phyloP scores from a whole-genome alignment of 2,113 vertebrate species.

The Irena cyanogastra region DNA sequence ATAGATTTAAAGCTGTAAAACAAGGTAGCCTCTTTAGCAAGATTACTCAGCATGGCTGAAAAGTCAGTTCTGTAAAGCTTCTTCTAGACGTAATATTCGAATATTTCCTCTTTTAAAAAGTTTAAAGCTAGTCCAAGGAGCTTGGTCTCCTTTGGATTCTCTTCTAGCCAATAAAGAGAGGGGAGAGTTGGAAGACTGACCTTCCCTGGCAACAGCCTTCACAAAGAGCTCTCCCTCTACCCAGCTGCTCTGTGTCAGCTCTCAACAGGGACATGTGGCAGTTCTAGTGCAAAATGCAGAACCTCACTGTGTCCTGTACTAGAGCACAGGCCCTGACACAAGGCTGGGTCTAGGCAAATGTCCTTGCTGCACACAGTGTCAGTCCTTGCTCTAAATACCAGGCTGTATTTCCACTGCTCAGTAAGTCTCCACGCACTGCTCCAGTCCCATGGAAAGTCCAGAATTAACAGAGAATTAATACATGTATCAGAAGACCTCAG shows the following conservation, averaged over 20 bases:
- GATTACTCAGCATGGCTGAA: not conserved
- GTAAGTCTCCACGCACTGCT: not conserved
- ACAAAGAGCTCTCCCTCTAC: not conserved
- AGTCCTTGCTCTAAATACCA: not conserved
- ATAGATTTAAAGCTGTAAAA: constrained; percentile 13
- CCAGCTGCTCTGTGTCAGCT: not conserved
- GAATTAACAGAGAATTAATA: not conserved
- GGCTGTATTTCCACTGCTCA: not conserved
- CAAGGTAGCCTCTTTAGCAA: not conserved
- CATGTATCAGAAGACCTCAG: not conserved
- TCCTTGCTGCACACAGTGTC: not conserved
- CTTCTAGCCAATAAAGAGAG: not conserved
- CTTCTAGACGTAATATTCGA: not conserved
- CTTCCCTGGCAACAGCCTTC: not conserved
- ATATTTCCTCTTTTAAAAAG: not conserved
- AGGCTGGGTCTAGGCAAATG: not conserved
- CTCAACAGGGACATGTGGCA: not conserved
- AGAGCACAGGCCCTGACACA: not conserved
- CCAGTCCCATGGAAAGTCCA: not conserved
- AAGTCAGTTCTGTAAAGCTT: not conserved
- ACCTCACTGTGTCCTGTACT: not conserved
- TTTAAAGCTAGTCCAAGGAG: not conserved
- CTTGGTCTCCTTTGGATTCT: not conserved
- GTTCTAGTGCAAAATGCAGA: not conserved
- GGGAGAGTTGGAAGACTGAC: not conserved